Evolutionary conservation across 2,888 invertebrate genomes (phyloP), one percentile per base, ranked within the genome.

Genomic region (Yponomeuta plumbellus): DNA sequence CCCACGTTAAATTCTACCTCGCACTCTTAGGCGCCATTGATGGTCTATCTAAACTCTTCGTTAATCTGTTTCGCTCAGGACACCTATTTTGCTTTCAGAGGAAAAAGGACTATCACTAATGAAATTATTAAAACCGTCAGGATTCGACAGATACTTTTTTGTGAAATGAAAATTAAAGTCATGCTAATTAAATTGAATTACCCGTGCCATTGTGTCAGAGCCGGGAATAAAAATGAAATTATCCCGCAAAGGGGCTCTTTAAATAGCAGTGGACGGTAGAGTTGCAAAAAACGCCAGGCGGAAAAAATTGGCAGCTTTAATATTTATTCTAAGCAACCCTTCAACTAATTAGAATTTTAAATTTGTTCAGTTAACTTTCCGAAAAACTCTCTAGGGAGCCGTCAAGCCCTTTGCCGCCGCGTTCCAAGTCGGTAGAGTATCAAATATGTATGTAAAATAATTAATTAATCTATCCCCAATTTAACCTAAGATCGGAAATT

Each of bases 1-100:
- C 34, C 34, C 34, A 34, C 34, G 34, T 34, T 34, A 71, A 77
- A 82, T 81, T 75, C 77, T 77, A 68, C 75, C 74, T 76, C 75
- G 73, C 78, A 79, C 79, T 81, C 79, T 79, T 77, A 77, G 80
- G 73, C 66, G 40, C 56, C 23, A 40, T 64, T 64, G 59, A 66
- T 56, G 61, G 56, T 65, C 61, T 67, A 57, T 34, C 58, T 21
- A 56, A 66, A 22, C 21, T 26, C 21, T n/a, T n/a, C 10, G 21
- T 59, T 59, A 21, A 22, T 59, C 59, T 59, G 21, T 23, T 21
- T 21, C 21, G 11, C 21, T 59, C 3, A 59, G 21, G 20, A 59
- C n/a, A 44, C 64, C 34, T 64, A 64, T 40, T 64, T 20, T 21
- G n/a, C n/a, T n/a, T n/a, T n/a, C n/a, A n/a, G n/a, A n/a, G n/a